Conservation (phyloP, 2,888 invertebrate genomes). For the Monochamus alternatus region DNA sequence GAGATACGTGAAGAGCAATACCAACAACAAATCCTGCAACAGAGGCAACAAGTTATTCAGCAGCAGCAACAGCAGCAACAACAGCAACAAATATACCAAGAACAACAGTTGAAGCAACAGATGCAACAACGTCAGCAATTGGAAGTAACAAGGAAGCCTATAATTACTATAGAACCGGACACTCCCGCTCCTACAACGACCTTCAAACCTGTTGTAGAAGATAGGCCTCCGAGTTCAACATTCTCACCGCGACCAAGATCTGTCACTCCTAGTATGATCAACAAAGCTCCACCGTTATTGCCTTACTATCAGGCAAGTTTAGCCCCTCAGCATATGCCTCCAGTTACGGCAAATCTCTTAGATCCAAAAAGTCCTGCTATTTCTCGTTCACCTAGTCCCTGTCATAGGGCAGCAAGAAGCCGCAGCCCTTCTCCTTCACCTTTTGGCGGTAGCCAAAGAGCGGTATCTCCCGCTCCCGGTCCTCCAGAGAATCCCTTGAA, state of each 20-base stretch:
- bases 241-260: conserved; percentile 75
- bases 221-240: conserved; percentile 69
- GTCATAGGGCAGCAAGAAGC: conserved; percentile 55
- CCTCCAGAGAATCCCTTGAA: conserved; percentile 80
- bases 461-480: conserved; percentile 81
- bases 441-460: conserved; percentile 67
- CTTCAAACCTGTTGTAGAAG: conserved; percentile 79
- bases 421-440: conserved; percentile 65
- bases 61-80: conserved; percentile 23
- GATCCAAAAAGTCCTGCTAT: conserved; percentile 76
- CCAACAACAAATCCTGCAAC: conserved; percentile 7
- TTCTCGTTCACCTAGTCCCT: conserved; percentile 79
- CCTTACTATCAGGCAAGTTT: conserved; percentile 87
- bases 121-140: conserved; percentile 36
- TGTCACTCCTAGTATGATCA: conserved; percentile 81
- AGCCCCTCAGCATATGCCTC: conserved; percentile 78
- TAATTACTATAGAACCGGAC: conserved; percentile 63
- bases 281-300: conserved; percentile 83
- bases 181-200: conserved; percentile 66
- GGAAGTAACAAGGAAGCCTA: conserved; percentile 57
- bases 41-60: conserved; percentile 5
- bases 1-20: background rate
- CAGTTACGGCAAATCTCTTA: conserved; percentile 76
- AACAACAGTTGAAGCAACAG: conserved; percentile 31
- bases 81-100: conserved; percentile 5